A percentile compares a stretch with the other conserved stretches of the same genome.
These are phyloP conservation scores for Melanostoma mellinum DNA, from an alignment of 2,888 invertebrate species.

Conservation along the genomic window DNA sequence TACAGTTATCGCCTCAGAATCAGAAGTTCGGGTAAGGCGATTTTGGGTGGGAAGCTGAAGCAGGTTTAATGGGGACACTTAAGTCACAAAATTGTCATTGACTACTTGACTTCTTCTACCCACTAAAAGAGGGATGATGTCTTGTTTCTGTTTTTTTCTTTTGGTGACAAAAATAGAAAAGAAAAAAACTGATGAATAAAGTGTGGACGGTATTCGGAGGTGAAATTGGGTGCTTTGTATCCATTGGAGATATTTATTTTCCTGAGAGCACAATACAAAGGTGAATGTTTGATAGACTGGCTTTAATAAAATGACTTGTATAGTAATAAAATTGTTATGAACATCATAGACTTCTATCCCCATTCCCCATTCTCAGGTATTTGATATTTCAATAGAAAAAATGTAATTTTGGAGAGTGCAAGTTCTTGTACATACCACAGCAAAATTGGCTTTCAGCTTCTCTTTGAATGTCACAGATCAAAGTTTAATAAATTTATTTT, in stretches of 20 bases:
- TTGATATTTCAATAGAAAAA: too few species aligned
- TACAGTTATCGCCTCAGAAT: constrained; percentile 17
- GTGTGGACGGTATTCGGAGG: constrained; percentile 10
- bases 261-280: constrained; percentile 4
- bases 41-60: constrained; percentile 22
- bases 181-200: constrained; percentile 3
- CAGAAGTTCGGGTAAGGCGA: constrained; percentile 14
- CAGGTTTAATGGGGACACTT: constrained; percentile 48
- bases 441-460: too few species aligned
- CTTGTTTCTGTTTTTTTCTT: constrained; percentile 11
- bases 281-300: background rate
- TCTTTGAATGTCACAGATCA: too few species aligned
- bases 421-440: too few species aligned
- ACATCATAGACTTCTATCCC: too few species aligned
- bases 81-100: constrained; percentile 50
- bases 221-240: background rate
- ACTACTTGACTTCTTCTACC: constrained; percentile 42
- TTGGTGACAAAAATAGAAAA: background rate
- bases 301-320: too few species aligned
- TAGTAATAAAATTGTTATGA: too few species aligned
- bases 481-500: too few species aligned
- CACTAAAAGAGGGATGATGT: constrained; percentile 17
- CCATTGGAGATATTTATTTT: constrained; percentile 1
- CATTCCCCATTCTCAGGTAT: too few species aligned
- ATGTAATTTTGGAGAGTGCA: too few species aligned